A percentile compares a stretch with the other conserved stretches of the same genome.
These are phyloP conservation scores for Enteromius mattozi DNA, from an alignment of 2,797 vertebrate species.

Conservation along the genomic window DNA sequence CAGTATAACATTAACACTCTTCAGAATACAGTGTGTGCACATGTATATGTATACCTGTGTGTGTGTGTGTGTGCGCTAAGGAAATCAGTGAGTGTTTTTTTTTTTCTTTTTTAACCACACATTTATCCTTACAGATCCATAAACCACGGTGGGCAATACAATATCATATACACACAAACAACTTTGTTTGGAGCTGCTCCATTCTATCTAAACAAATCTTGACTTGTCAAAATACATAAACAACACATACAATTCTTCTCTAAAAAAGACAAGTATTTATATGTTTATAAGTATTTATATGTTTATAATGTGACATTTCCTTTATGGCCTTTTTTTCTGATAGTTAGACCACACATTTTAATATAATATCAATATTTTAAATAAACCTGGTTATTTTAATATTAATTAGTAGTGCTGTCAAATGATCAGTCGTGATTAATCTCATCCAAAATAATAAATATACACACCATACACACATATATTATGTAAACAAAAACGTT, in stretches of 20 bases:
- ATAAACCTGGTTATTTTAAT: not conserved
- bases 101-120: not conserved
- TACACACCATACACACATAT: too few species aligned
- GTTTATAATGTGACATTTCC: not conserved
- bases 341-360: too few species aligned
- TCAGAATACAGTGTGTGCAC: not conserved
- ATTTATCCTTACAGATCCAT: not conserved
- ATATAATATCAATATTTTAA: not conserved
- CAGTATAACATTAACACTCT: not conserved
- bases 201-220: not conserved
- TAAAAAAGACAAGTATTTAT: not conserved
- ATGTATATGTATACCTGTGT: not conserved
- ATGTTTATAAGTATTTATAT: too few species aligned
- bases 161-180: constrained; percentile 16
- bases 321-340: too few species aligned
- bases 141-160: not conserved
- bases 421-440: too few species aligned
- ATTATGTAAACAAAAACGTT: too few species aligned
- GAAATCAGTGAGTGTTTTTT: not conserved
- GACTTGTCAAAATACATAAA: not conserved
- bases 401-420: not conserved
- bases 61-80: not conserved
- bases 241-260: not conserved
- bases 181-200: constrained; percentile 11
- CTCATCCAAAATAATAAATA: too few species aligned